Evolutionary conservation across 1,140 invertebrate species (phyloP), one percentile per base, ranked within the genome.

Genomic region (Monomorium pharaonis): DNA sequence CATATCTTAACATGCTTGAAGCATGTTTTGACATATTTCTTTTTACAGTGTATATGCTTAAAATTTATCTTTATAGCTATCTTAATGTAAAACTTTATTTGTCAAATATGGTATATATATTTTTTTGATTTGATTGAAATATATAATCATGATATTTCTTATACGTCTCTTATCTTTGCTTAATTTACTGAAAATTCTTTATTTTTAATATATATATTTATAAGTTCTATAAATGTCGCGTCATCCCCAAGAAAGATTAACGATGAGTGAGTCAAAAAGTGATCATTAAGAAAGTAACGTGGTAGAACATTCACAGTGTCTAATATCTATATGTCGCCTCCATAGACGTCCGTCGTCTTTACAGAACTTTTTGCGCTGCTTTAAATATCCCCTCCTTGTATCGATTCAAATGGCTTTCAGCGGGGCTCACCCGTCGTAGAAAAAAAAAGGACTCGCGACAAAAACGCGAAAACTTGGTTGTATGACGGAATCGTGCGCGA

Each of bases 351-450:
- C 4, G 24, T 9, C n/a, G 24, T 60, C 49, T 47, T 83, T 74
- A 33, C 21, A 72, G 9, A 81, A 81, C 69, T 83, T 83, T 58
- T 74, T 74, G 47, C 27, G 42, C 58, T 5, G n/a, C n/a, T 27
- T 74, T 74, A 58, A 72, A 74, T 60, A 83, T 14, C 27, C 42
- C 33, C 12, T 54, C 33, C 37, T 60, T 47, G 16, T 83, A 83
- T 83, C 67, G 78, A 83, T 74, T 83, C 70, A 81, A 72, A 58
- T 58, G 14, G n/a, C 65, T 83, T 54, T 72, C 24, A 69, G 21
- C 30, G 33, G 54, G 30, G 21, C 30, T 70, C 30, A 16, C 14
- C n/a, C 27, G 18, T 9, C 47, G n/a, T n/a, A n/a, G 33, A 18
- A 16, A 24, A 44, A 78, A 72, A 58, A 70, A 58, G 44, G 24